phyloP scores from a whole-genome alignment of 2,888 invertebrate genomes.

The Ernsta delagoae region DNA sequence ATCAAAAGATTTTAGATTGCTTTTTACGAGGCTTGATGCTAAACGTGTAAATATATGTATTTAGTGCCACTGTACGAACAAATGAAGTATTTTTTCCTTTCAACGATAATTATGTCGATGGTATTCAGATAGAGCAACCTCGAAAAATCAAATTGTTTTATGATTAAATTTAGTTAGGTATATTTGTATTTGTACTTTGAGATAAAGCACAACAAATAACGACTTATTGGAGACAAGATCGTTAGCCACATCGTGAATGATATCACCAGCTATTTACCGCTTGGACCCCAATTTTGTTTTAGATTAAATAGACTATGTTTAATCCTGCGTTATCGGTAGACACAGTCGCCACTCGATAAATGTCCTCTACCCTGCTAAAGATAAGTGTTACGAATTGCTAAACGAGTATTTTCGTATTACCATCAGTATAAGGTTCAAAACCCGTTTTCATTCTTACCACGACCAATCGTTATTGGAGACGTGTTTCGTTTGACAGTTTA shows the following conservation, averaged over 20 bases:
- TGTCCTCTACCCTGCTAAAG: slow-evolving; percentile 53
- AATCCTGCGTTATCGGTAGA: slow-evolving; percentile 67
- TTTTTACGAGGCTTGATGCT: slow-evolving; percentile 2
- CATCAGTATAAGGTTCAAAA: slow-evolving; percentile 48
- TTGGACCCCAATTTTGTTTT: slow-evolving; percentile 54
- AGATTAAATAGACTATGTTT: slow-evolving; percentile 61
- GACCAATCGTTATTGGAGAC: slow-evolving; percentile 55
- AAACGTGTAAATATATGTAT: background rate
- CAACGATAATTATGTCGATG: no score
- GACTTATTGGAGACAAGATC: slow-evolving; percentile 17
- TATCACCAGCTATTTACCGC: slow-evolving; percentile 39
- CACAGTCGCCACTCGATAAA: slow-evolving; percentile 61
- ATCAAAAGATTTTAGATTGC: slow-evolving; percentile 26
- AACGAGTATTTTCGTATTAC: slow-evolving; percentile 46
- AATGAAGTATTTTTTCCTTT: no score
- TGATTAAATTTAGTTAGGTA: no score
- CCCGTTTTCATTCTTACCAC: slow-evolving; percentile 41
- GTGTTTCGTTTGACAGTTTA: slow-evolving; percentile 55
- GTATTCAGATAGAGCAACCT: no score
- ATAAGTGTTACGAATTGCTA: slow-evolving; percentile 47
- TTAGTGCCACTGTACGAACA: no score
- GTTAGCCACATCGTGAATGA: slow-evolving; percentile 18
- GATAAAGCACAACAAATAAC: slow-evolving; percentile 21
- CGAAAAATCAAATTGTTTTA: no score
- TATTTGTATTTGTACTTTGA: background rate